Evolutionary conservation across 2,888 invertebrate genomes (phyloP), one percentile per base, ranked within the genome.

Genomic region (Acrobasis consociella): DNA sequence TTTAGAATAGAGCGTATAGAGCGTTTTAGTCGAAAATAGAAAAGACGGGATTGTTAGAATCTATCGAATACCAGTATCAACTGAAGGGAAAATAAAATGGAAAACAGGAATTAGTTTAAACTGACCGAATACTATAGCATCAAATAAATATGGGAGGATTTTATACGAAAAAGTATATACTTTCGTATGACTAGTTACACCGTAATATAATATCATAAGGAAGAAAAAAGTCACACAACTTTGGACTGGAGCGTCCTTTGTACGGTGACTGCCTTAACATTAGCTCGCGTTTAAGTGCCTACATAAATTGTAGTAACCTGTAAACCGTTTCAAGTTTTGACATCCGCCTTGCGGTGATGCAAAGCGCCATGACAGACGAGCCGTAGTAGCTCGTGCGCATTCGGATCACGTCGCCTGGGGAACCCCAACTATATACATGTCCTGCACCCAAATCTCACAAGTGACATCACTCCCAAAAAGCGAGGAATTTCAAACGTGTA

Each of bases 341-440:
- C 72, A 83, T 83, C 82, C 80, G 82, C 75, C 74, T 80, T 67
- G 69, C 71, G 70, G 69, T 68, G 68, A 72, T 66, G 66, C 67
- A 62, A 68, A 69, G 62, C 66, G 69, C 63, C 69, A 52, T 64
- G 68, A 62, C 64, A 66, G 72, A 75, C 72, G 73, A 72, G 73
- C 73, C n/a, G n/a, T n/a, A n/a, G n/a, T n/a, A 68, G 72, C 37
- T 31, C 62, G 65, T 72, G 63, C 60, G 69, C 62, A 88, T 83
- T 78, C 88, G 60, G 60, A 72, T 80, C 90, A 87, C 88, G 90
- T 78, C 72, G 77, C 62, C 60, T 76, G 86, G 85, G 85, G 82
- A 85, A 85, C 82, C 84, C 87, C 84, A 71, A 69, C 70, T 74
- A 77, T 73, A 78, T 74, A 78, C 79, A 80, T 76, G 82, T 77